Conservation (phyloP, 1,140 invertebrate species). For the Megalopta genalis region DNA sequence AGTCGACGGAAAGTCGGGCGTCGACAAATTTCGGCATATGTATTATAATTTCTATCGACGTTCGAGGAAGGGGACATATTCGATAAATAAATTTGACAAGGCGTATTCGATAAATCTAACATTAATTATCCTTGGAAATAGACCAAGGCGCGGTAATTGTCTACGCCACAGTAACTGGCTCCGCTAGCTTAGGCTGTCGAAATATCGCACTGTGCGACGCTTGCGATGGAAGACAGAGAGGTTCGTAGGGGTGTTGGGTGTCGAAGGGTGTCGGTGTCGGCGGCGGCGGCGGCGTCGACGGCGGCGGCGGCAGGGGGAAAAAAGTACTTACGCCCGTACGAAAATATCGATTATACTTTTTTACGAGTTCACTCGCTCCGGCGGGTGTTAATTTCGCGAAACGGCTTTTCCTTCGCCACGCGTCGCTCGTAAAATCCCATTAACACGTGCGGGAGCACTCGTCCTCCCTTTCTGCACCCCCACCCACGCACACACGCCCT, state of each 20-base stretch:
- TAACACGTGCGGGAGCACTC: conserved; percentile 58
- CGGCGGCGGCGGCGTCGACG: conserved; percentile 6
- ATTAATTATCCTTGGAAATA: too few species aligned
- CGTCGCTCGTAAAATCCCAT: conserved; percentile 67
- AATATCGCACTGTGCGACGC: neutral
- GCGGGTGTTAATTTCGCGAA: conserved; percentile 68
- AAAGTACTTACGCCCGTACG: conserved; percentile 64
- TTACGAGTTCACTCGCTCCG: conserved; percentile 61
- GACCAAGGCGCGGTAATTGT: too few species aligned
- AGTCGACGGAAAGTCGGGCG: too few species aligned
- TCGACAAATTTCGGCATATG: too few species aligned
- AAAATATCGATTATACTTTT: conserved; percentile 73
- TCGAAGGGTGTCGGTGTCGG: too few species aligned
- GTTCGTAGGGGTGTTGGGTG: too few species aligned
- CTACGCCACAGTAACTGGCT: too few species aligned
- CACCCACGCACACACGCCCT: neutral
- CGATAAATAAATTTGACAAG: too few species aligned
- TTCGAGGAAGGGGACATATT: too few species aligned
- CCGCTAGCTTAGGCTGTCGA: too few species aligned
- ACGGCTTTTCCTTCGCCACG: conserved; percentile 58
- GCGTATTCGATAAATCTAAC: too few species aligned
- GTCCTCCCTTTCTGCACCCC: conserved; percentile 8
- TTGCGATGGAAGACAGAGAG: neutral
- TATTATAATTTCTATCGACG: too few species aligned
- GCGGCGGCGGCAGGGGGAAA: conserved; percentile 20